Conservation (phyloP, 2,797 vertebrate species). For the Mus caroli region DNA sequence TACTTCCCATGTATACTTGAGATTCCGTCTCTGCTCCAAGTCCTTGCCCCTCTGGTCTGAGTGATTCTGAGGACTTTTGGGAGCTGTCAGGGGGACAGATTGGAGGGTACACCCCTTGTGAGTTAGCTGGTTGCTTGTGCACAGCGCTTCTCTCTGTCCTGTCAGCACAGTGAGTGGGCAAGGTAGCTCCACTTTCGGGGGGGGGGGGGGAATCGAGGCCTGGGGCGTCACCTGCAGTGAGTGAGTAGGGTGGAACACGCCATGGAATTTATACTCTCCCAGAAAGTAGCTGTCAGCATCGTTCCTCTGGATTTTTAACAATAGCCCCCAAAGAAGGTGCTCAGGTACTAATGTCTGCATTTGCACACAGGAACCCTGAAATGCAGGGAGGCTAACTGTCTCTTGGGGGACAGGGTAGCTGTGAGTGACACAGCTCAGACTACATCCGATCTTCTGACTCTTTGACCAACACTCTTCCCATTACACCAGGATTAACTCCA, state of each 20-base stretch:
- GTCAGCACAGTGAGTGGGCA: neutral
- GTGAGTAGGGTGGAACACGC: neutral
- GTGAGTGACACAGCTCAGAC: constrained; percentile 56
- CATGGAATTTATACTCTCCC: neutral
- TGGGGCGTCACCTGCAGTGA: neutral
- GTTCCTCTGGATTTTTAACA: neutral
- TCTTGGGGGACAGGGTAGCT: neutral
- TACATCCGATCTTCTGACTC: neutral
- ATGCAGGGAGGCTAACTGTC: neutral
- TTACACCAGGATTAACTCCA: constrained; percentile 66
- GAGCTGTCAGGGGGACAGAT: neutral
- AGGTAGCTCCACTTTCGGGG: neutral
- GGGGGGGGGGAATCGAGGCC: too few relatives aligned
- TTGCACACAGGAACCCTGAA: neutral
- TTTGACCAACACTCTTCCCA: constrained; percentile 63
- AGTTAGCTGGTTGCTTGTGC: neutral
- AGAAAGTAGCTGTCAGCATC: neutral
- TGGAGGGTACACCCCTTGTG: neutral
- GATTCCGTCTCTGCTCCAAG: neutral
- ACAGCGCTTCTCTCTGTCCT: neutral
- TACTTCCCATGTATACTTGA: neutral
- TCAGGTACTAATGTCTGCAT: neutral
- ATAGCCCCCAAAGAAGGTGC: neutral
- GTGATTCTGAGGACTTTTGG: neutral
- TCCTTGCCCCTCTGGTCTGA: neutral